Conservation (phyloP, 1,140 invertebrate genomes). For the Monomorium pharaonis region DNA sequence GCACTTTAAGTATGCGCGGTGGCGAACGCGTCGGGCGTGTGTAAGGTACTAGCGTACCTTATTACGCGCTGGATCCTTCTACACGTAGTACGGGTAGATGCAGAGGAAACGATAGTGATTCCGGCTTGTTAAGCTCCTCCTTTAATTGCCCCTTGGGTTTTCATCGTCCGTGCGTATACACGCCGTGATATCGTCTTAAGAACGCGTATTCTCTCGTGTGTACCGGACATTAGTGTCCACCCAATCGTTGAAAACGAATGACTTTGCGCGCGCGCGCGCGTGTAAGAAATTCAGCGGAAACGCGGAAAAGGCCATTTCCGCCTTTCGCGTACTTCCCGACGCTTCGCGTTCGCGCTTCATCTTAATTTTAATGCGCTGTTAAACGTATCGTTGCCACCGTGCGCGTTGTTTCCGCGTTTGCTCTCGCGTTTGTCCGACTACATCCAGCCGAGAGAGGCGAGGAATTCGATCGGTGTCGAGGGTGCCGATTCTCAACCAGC, state of each 20-base stretch:
- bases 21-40: conserved; percentile 64
- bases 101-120: conserved; percentile 83
- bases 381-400: background rate
- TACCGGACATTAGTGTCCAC: background rate
- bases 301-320: conserved; percentile 4
- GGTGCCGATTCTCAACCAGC: conserved; percentile 35
- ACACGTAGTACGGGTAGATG: conserved; percentile 78
- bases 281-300: conserved; percentile 6
- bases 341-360: background rate
- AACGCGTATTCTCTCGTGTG: conserved; percentile 38
- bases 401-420: background rate
- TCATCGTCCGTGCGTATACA: conserved; percentile 78
- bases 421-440: background rate
- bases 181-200: conserved; percentile 73
- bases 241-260: conserved; percentile 29
- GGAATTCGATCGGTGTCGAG: conserved; percentile 43
- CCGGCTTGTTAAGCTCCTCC: conserved; percentile 81
- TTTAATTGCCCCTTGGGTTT: conserved; percentile 81
- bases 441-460: background rate
- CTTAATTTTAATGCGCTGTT: background rate
- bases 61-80: conserved; percentile 79
- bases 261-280: conserved; percentile 1
- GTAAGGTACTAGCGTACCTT: conserved; percentile 71
- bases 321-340: background rate
- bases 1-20: conserved; percentile 60